A percentile compares a stretch with the other conserved stretches of the same genome.
phyloP scores from a whole-genome alignment of 2,113 vertebrate genomes.

The Pipra filicauda region DNA sequence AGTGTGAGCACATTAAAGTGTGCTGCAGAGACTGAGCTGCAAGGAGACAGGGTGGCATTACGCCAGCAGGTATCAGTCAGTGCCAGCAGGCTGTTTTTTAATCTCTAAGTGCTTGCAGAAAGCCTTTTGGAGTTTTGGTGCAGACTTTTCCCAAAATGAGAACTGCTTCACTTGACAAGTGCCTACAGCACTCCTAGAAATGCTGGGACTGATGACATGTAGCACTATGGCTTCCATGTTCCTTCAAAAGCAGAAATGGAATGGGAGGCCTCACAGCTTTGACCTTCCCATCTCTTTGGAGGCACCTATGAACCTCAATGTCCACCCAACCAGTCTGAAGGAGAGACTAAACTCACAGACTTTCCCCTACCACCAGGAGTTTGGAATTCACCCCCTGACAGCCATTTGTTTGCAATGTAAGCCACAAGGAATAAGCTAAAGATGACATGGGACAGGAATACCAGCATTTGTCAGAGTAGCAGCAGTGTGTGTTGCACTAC shows the following conservation, averaged over 20 bases:
- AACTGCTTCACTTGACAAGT: background rate
- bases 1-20: background rate
- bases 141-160: background rate
- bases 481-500: background rate
- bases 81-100: background rate
- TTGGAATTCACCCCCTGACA: background rate
- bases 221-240: background rate
- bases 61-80: slow-evolving; percentile 19
- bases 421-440: background rate
- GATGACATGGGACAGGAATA: background rate
- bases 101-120: background rate
- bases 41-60: background rate
- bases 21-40: background rate
- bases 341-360: background rate
- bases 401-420: background rate
- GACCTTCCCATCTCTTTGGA: background rate
- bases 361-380: background rate
- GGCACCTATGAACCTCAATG: background rate
- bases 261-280: background rate
- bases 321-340: background rate
- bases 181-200: background rate
- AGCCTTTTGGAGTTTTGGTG: background rate
- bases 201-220: rapidly evolving
- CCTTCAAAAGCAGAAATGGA: background rate
- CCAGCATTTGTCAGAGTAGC: background rate